These are phyloP conservation scores for Phocoena phocoena DNA, from an alignment of 2,113 vertebrate species.

Conservation along the genomic window DNA sequence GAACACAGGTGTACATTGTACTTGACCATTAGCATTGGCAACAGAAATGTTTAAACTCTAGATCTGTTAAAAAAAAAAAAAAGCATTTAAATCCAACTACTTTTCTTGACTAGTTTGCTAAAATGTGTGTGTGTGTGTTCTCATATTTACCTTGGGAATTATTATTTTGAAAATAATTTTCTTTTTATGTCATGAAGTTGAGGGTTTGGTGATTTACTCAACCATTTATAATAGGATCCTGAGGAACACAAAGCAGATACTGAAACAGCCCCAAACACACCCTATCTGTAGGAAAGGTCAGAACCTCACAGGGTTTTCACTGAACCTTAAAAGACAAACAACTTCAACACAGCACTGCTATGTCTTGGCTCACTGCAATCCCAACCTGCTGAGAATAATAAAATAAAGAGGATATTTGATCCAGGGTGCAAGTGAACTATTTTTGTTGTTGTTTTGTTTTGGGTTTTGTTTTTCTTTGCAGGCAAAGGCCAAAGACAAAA, in stretches of 20 bases:
- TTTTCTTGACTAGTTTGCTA: constrained; percentile 16
- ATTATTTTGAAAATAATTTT: constrained; percentile 69
- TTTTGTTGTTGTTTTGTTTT: background rate
- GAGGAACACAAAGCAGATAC: constrained; percentile 34
- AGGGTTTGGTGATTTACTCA: constrained; percentile 56
- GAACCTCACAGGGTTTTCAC: constrained; percentile 39
- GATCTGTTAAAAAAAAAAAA: background rate
- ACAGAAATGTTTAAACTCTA: background rate
- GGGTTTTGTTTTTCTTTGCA: background rate
- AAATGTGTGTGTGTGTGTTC: background rate
- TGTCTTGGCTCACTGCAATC: constrained; percentile 3
- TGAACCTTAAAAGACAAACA: constrained; percentile 74
- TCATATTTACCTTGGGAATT: constrained; percentile 7
- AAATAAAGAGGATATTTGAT: constrained; percentile 33
- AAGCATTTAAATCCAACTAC: background rate
- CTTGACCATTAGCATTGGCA: background rate
- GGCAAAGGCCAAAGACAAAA: background rate
- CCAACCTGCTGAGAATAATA: constrained; percentile 37
- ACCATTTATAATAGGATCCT: constrained; percentile 67
- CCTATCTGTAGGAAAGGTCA: constrained; percentile 60
- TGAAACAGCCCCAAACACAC: constrained; percentile 3
- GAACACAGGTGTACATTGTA: background rate
- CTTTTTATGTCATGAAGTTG: constrained; percentile 33
- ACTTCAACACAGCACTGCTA: background rate
- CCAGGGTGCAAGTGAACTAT: background rate